Conservation (phyloP, 1,140 invertebrate species). For the Heliconius himera region DNA sequence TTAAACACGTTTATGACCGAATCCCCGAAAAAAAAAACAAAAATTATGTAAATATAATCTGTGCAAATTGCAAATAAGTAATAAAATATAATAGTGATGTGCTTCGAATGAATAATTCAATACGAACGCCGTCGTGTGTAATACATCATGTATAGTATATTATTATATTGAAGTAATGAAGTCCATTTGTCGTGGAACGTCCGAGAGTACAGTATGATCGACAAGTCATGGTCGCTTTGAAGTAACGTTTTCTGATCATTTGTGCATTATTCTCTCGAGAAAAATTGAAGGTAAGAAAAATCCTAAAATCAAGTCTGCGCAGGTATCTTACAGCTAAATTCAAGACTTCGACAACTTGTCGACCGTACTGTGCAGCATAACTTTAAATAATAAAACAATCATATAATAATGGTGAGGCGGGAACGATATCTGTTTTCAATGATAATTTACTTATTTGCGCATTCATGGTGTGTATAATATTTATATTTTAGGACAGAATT, state of each 20-base stretch:
- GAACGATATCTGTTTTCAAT: constrained; percentile 5
- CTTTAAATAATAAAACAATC: constrained; percentile 9
- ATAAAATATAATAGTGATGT: constrained; percentile 9
- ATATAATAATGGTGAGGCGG: neutral
- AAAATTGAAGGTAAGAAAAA: too few relatives aligned
- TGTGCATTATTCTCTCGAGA: too few relatives aligned
- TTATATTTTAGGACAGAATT: neutral
- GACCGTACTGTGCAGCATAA: neutral
- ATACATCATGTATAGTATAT: neutral
- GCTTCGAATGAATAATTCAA: constrained; percentile 6
- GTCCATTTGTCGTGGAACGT: constrained; percentile 12
- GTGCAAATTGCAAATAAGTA: neutral
- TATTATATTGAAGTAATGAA: constrained; percentile 1
- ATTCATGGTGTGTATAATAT: neutral
- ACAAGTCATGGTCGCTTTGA: too few relatives aligned
- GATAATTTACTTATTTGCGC: constrained; percentile 7
- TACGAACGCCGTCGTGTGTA: neutral
- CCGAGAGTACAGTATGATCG: neutral
- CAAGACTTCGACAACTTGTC: too few relatives aligned
- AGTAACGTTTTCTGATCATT: too few relatives aligned
- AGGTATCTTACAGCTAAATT: too few relatives aligned
- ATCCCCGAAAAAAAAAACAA: neutral
- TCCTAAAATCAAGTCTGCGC: too few relatives aligned
- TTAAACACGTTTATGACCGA: neutral
- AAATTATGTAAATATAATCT: neutral